Evolutionary conservation across 2,888 invertebrate species (phyloP), one percentile per base, ranked within the genome.

Genomic region (Amphiduros pacificus): DNA sequence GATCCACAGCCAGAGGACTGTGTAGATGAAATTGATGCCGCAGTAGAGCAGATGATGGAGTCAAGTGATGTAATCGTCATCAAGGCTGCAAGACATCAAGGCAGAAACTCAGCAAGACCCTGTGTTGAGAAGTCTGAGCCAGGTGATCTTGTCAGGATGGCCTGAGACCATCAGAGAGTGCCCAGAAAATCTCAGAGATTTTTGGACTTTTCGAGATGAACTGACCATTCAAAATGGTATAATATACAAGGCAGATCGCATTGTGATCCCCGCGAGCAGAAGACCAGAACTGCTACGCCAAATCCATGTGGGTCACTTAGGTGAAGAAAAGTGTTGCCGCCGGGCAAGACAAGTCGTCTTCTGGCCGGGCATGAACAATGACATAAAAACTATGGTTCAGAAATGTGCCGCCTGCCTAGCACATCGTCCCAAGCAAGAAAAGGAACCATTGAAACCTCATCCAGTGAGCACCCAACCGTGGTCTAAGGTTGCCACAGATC

Each of bases 361-460:
- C 41, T 67, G 67, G 63, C 58, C 65, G 2, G 67, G 65, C n/a
- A 66, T 66, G 62, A 60, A 60, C 49, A 51, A 28, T 2, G 52
- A 65, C 31, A 65, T 65, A 17, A 63, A 58, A 22, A 55, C 60
- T n/a, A 32, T 59, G 14, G 58, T 64, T 11, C 28, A 20, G 1
- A 51, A 31, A 14, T 65, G 63, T 29, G 28, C 4, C 29, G 41
- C 49, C 1, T 65, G 65, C 40, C 29, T 48, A 27, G 31, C 48
- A 27, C 27, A 48, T n/a, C 17, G 50, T 52, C 32, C 48, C 52
- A 48, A 24, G 11, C 27, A 52, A 24, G 27, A 24, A 17, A 44
- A 53, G 20, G 63, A 65, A 36, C 65, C 65, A 24, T 24, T 65
- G 48, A 59, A 53, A n/a, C 59, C 55, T 29, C 62, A 63, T 29